Evolutionary conservation across 2,797 vertebrate species (phyloP).

Genomic region (Rhinophrynus dorsalis): DNA sequence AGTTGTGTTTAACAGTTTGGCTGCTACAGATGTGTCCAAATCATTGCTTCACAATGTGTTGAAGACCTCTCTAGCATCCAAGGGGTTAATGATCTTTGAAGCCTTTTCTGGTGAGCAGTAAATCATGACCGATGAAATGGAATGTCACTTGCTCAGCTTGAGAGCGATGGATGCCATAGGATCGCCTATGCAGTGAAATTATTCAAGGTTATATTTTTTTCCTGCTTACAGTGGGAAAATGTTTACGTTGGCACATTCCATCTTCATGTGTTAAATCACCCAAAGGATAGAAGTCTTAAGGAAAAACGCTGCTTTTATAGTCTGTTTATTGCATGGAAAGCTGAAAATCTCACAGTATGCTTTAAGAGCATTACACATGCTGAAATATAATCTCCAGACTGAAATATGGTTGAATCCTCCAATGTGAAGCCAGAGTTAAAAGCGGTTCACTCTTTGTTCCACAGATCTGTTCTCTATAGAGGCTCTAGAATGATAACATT

Average conservation of each 20-base stretch:
- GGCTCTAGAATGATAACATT: no score
- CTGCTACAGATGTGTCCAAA: no score
- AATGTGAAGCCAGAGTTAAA: background rate
- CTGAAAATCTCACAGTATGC: background rate
- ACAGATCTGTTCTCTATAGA: background rate
- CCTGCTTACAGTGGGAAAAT: background rate
- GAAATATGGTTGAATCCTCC: background rate
- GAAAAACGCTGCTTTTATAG: background rate
- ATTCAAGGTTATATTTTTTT: background rate
- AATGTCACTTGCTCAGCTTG: background rate
- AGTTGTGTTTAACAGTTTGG: no score
- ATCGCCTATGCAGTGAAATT: background rate
- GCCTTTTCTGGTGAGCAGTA: no score
- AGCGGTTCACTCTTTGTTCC: background rate
- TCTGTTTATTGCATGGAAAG: background rate
- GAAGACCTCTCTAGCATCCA: no score
- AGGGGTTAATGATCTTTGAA: no score
- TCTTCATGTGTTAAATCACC: background rate
- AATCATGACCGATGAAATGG: background rate
- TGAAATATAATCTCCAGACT: background rate
- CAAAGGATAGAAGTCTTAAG: conserved; percentile 6
- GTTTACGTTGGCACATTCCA: background rate
- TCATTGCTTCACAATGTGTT: no score
- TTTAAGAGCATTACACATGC: background rate
- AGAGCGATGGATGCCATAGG: background rate